Evolutionary conservation across 2,113 vertebrate species (phyloP).

Genomic region (Sylvietta virens): DNA sequence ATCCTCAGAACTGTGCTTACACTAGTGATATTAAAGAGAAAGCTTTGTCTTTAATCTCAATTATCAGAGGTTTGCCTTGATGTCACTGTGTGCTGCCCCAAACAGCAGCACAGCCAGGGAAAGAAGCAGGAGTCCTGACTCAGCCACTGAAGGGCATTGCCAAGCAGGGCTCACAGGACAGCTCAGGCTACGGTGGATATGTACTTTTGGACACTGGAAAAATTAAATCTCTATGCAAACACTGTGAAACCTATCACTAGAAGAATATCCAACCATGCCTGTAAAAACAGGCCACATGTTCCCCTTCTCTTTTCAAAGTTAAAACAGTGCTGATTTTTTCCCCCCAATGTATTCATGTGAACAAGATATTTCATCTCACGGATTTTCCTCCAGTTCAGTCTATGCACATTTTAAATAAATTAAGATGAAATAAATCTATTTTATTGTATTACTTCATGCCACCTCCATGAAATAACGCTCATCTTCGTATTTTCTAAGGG

Average conservation of each 20-base stretch:
- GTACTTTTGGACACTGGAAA: not conserved
- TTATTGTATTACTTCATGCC: conserved; percentile 76
- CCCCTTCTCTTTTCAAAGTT: conserved; percentile 44
- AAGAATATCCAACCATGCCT: not conserved
- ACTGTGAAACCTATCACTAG: not conserved
- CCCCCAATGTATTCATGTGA: conserved; percentile 65
- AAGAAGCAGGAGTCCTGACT: not conserved
- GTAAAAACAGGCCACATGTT: not conserved
- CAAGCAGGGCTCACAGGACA: not conserved
- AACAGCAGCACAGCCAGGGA: not conserved
- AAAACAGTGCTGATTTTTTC: conserved; percentile 12
- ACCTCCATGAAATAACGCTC: conserved; percentile 76
- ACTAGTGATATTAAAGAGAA: not conserved
- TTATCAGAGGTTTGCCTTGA: not conserved
- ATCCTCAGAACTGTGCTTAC: not conserved
- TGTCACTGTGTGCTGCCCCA: not conserved
- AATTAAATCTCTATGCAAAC: not conserved
- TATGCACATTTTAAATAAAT: conserved; percentile 78
- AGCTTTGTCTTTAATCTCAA: not conserved
- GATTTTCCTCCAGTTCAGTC: conserved; percentile 71
- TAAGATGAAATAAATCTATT: conserved; percentile 77
- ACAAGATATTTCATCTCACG: conserved; percentile 70
- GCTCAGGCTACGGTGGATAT: not conserved
- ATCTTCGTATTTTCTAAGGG: conserved; percentile 70
- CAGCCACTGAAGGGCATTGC: not conserved